Evolutionary conservation across 2,113 vertebrate species (phyloP).

Genomic region (Cyanoliseus patagonus): DNA sequence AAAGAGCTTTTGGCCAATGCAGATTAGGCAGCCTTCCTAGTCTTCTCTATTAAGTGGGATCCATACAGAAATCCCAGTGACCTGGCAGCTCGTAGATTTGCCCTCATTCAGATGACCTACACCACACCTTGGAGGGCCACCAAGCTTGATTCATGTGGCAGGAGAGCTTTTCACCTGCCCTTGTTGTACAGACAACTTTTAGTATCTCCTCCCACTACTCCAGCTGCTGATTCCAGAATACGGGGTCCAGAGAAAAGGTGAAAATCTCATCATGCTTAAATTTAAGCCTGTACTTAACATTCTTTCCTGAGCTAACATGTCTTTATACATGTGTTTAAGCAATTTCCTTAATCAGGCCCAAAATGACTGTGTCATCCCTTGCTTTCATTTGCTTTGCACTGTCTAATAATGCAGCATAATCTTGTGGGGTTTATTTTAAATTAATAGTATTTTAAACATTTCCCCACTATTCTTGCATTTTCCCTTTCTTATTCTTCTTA

Average conservation of each 20-base stretch:
- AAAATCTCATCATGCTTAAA: neutral
- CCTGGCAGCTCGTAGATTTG: neutral
- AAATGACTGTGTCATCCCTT: neutral
- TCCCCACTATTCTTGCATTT: conserved; percentile 6
- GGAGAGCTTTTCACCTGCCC: neutral
- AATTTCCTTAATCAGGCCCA: neutral
- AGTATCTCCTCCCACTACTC: neutral
- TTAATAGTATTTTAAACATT: conserved; percentile 22
- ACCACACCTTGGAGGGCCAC: neutral
- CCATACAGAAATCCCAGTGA: neutral
- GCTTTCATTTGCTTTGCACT: conserved; percentile 4
- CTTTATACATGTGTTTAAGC: neutral
- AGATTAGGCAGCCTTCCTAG: neutral
- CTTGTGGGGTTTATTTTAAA: conserved; percentile 4
- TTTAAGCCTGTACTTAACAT: neutral
- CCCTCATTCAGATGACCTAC: rapidly evolving
- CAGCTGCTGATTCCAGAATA: neutral
- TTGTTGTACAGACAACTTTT: neutral
- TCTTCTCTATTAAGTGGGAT: neutral
- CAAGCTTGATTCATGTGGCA: neutral
- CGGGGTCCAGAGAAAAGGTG: neutral
- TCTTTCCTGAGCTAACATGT: neutral
- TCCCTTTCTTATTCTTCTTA: conserved; percentile 22
- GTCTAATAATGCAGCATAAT: neutral
- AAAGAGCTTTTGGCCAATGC: neutral